Conservation (phyloP, 2,113 vertebrate species). For the Antigone vipio region DNA sequence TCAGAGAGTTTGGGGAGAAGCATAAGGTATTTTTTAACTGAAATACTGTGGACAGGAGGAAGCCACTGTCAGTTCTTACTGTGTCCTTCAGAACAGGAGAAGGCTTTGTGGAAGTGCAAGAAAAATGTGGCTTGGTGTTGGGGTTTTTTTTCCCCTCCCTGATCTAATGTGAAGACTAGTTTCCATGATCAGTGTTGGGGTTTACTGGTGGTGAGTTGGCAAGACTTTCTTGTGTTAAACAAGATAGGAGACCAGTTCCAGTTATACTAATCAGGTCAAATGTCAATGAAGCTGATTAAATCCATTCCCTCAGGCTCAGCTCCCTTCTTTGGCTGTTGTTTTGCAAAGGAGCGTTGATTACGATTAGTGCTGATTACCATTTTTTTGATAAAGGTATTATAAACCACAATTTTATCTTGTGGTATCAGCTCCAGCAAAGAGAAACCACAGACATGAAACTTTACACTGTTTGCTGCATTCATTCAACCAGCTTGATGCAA, state of each 20-base stretch:
- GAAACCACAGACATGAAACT: not conserved
- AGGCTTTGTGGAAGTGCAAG: not conserved
- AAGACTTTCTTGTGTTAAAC: not conserved
- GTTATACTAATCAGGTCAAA: not conserved
- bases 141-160: accelerated
- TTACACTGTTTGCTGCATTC: not conserved
- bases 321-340: not conserved
- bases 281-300: not conserved
- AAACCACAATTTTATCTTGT: constrained; percentile 2
- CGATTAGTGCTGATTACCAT: not conserved
- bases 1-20: not conserved
- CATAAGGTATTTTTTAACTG: not conserved
- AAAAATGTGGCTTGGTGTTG: not conserved
- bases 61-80: not conserved
- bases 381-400: not conserved
- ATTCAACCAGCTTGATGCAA: not conserved
- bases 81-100: not conserved
- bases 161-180: not conserved
- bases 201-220: not conserved
- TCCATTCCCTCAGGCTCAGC: not conserved
- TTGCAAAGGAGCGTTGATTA: not conserved
- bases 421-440: not conserved
- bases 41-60: not conserved
- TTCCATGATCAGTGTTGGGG: not conserved
- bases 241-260: not conserved